phyloP scores from a whole-genome alignment of 2,888 invertebrate genomes.

The Andrena minutula region DNA sequence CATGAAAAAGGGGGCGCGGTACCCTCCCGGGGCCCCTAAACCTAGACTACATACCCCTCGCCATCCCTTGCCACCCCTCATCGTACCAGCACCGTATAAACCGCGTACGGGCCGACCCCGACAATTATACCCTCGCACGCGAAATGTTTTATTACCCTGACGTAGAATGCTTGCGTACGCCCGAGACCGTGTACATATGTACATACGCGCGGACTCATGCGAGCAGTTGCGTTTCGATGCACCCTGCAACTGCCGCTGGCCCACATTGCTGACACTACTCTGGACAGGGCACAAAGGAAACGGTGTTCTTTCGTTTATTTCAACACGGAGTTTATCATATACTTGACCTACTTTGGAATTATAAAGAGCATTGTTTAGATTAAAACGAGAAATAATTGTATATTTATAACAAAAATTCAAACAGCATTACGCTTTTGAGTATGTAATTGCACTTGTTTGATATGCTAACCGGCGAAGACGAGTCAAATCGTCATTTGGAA shows the following conservation, averaged over 20 bases:
- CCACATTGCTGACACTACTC: slow-evolving; percentile 27
- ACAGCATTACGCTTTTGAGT: too few relatives aligned
- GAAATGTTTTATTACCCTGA: slow-evolving; percentile 83
- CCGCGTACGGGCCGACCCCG: slow-evolving; percentile 80
- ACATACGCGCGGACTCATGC: slow-evolving; percentile 3
- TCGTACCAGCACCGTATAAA: slow-evolving; percentile 70
- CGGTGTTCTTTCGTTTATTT: not conserved
- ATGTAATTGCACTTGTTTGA: too few relatives aligned
- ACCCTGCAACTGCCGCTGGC: slow-evolving; percentile 27
- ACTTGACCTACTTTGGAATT: too few relatives aligned
- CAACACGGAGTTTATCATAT: too few relatives aligned
- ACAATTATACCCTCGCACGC: slow-evolving; percentile 83
- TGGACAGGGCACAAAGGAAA: not conserved
- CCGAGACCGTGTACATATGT: slow-evolving; percentile 46
- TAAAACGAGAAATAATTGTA: too few relatives aligned
- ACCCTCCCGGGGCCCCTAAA: slow-evolving; percentile 84
- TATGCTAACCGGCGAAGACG: too few relatives aligned
- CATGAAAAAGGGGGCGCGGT: slow-evolving; percentile 83
- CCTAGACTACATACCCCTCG: slow-evolving; percentile 79
- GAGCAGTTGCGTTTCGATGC: slow-evolving; percentile 49
- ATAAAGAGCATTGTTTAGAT: too few relatives aligned
- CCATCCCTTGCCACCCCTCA: slow-evolving; percentile 64
- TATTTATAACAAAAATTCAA: too few relatives aligned
- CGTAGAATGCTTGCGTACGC: slow-evolving; percentile 71
- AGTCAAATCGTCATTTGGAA: too few relatives aligned